Percentiles rank a stretch among this genome's conserved stretches.
phyloP scores from a whole-genome alignment of 2,888 invertebrate species.

The Euplagia quadripunctaria region DNA sequence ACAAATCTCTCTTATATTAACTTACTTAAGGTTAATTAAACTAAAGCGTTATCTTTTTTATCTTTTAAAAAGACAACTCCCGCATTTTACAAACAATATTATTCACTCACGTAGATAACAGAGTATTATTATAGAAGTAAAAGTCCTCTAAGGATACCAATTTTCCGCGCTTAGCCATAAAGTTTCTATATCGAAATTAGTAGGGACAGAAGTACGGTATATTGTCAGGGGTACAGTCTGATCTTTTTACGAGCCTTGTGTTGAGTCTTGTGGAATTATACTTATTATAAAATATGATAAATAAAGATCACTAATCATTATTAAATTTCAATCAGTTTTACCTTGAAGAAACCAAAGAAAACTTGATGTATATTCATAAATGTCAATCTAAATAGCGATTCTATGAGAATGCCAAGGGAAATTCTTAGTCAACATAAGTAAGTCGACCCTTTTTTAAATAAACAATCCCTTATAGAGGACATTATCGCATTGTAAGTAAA shows the following conservation, averaged over 20 bases:
- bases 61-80: too few relatives aligned
- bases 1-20: too few relatives aligned
- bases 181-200: not conserved
- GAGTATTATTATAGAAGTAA: not conserved
- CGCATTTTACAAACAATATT: not conserved
- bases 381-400: slow-evolving; percentile 38
- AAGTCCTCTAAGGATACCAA: not conserved
- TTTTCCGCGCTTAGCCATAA: not conserved
- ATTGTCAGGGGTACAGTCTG: not conserved
- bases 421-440: slow-evolving; percentile 37
- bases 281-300: not conserved
- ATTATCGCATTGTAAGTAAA: slow-evolving; percentile 24
- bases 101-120: not conserved
- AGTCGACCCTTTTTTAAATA: slow-evolving; percentile 28
- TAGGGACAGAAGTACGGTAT: not conserved
- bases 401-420: slow-evolving; percentile 33
- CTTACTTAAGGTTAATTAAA: too few relatives aligned
- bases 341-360: slow-evolving; percentile 24
- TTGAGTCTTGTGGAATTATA: not conserved
- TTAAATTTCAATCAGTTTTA: slow-evolving; percentile 17
- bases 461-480: slow-evolving; percentile 28
- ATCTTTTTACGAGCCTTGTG: not conserved
- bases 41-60: too few relatives aligned
- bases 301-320: too few relatives aligned
- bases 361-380: slow-evolving; percentile 39